Percentiles rank a stretch among this genome's conserved stretches.
Conservation (phyloP, 2,888 invertebrate genomes). For the Orgyia antiqua region DNA sequence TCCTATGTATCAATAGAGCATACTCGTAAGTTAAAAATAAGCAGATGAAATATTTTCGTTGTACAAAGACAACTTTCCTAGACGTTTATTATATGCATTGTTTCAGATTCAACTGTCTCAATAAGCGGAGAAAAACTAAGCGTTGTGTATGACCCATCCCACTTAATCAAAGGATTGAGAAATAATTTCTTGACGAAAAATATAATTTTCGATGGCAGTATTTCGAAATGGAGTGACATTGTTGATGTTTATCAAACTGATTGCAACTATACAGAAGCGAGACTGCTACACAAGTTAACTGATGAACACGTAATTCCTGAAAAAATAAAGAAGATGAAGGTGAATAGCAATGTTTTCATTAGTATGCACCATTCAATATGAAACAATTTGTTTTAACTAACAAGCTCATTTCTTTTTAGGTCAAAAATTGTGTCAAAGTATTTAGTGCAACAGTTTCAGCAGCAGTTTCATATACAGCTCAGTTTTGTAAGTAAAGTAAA, state of each 20-base stretch:
- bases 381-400: no score
- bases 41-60: no score
- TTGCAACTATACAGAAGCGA: slow-evolving; percentile 1
- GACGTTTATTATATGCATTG: not conserved
- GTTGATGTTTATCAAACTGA: slow-evolving; percentile 3
- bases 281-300: slow-evolving; percentile 6
- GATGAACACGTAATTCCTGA: slow-evolving; percentile 11
- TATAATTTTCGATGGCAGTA: not conserved
- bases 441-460: not conserved
- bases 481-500: not conserved
- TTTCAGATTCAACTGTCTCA: not conserved
- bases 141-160: slow-evolving; percentile 1
- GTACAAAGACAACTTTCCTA: no score
- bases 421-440: not conserved
- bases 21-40: no score
- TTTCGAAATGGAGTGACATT: slow-evolving; percentile 1
- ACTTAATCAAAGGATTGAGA: no score
- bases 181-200: no score
- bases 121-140: not conserved
- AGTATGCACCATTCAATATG: not conserved
- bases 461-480: not conserved
- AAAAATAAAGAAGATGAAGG: no score
- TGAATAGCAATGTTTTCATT: slow-evolving; percentile 6
- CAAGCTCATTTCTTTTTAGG: not conserved
- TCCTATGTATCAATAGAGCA: no score